Conservation (phyloP, 2,113 vertebrate species). For the Mus pahari region DNA sequence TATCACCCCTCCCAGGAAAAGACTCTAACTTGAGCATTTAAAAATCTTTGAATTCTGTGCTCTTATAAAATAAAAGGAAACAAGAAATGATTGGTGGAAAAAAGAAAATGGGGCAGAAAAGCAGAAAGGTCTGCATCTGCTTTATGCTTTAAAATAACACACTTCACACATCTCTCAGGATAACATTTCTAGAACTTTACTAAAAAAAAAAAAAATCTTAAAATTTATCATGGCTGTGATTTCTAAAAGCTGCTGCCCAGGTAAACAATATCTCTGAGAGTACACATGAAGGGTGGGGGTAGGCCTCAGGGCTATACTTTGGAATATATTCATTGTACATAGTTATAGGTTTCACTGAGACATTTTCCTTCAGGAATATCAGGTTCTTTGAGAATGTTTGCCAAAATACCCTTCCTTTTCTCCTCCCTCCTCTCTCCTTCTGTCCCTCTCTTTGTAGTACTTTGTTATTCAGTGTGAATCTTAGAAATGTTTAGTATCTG, state of each 20-base stretch:
- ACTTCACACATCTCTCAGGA: background rate
- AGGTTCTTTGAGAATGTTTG: background rate
- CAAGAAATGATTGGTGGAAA: background rate
- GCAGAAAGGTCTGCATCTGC: background rate
- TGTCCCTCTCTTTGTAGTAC: background rate
- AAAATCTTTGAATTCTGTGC: background rate
- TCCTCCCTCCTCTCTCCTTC: background rate
- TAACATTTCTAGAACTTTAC: background rate
- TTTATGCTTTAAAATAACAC: background rate
- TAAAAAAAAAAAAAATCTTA: background rate
- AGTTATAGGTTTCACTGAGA: background rate
- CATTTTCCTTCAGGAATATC: background rate
- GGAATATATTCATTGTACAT: background rate
- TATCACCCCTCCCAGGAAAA: background rate
- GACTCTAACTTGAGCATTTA: background rate
- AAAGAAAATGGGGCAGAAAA: background rate
- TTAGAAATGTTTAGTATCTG: background rate
- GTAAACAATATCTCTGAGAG: background rate
- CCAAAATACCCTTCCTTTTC: background rate
- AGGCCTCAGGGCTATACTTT: background rate
- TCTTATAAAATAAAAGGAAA: conserved; percentile 9
- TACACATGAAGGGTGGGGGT: background rate
- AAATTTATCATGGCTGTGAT: background rate
- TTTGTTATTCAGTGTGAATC: background rate
- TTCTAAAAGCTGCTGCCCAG: background rate